Base-by-base conservation (phyloP, 1,140 invertebrate species). In the Musca domestica region DNA sequence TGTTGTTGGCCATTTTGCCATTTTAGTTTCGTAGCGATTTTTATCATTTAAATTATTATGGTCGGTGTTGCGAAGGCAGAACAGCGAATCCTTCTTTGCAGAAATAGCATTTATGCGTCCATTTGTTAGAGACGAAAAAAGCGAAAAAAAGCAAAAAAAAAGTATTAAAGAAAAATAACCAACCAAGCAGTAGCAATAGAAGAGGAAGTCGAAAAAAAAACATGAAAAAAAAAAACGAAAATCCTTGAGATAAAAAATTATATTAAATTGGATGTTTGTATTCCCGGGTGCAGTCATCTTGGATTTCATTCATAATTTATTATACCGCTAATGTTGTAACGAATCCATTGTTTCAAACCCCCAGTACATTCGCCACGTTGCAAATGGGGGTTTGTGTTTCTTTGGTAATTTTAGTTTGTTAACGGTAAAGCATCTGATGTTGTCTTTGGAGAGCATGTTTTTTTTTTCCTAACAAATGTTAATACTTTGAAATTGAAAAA, bases 31-130 rank as follows among this genome's bases (percentile, higher is more conserved):
- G 5, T 20, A 41, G 20, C 27, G 56, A 61, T 61, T 61, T 61
- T 61, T 61, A 61, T 61, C 56, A 61, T 61, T 61, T 61, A 61
- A 61, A 61, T 61, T 61, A 61, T 58, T 61, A 34, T 61, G 56
- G 56, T 19, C 23, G 23, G 23, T 23, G 48, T 5, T 27, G 27
- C 17, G 10, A 61, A 61, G 56, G 12, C 12, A 61, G 27, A n/a
- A 19, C 30, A 34, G 17, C 17, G 20, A 61, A 61, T 61, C 56
- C 34, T 41, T 41, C 34, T 41, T 41, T 10, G 34, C 10, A 5
- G 34, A 5, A 41, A 41, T 41, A 41, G 2, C 34, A 41, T 41
- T 41, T 41, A 41, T 41, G 34, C 34, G 34, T 41, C 10, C 34
- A 41, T 41, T 41, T 41, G 34, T 41, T 41, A 41, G 6, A 41